These are phyloP conservation scores for Acestrorhynchus altus DNA, from an alignment of 2,797 vertebrate genomes.

Conservation along the genomic window DNA sequence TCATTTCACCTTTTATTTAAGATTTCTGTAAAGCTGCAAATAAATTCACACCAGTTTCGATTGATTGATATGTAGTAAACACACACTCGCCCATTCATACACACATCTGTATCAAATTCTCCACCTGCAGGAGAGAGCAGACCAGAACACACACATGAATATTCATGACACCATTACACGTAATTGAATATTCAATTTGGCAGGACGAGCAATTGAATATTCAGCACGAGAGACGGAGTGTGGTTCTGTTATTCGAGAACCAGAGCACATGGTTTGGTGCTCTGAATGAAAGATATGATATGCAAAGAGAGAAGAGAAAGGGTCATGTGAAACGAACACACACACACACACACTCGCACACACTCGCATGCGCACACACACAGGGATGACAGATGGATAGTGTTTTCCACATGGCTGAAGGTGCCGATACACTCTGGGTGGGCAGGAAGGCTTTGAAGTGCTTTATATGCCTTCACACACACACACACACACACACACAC, in stretches of 20 bases:
- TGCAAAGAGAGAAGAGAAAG: conserved; percentile 12
- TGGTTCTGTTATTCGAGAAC: conserved; percentile 42
- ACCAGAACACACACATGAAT: neutral
- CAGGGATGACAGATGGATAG: conserved; percentile 31
- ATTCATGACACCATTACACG: neutral
- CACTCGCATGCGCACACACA: conserved; percentile 8
- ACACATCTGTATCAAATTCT: neutral
- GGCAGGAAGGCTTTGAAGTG: conserved; percentile 33
- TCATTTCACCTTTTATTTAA: too few relatives aligned
- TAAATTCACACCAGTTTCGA: too few relatives aligned
- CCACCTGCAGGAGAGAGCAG: neutral
- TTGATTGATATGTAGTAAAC: too few relatives aligned
- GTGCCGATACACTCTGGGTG: conserved; percentile 26
- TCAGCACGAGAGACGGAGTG: conserved; percentile 49
- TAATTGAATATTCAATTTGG: conserved; percentile 48
- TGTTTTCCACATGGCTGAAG: conserved; percentile 32
- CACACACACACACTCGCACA: neutral
- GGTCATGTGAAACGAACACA: conserved; percentile 4
- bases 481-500: conserved; percentile 7
- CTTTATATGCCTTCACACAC: conserved; percentile 1
- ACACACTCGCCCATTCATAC: neutral
- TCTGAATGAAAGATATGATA: conserved; percentile 35
- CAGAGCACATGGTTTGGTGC: conserved; percentile 47
- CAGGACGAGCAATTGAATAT: conserved; percentile 49
- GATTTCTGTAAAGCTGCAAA: too few relatives aligned